Conservation (phyloP, 1,140 invertebrate genomes). For the Stegodyphus dumicola region DNA sequence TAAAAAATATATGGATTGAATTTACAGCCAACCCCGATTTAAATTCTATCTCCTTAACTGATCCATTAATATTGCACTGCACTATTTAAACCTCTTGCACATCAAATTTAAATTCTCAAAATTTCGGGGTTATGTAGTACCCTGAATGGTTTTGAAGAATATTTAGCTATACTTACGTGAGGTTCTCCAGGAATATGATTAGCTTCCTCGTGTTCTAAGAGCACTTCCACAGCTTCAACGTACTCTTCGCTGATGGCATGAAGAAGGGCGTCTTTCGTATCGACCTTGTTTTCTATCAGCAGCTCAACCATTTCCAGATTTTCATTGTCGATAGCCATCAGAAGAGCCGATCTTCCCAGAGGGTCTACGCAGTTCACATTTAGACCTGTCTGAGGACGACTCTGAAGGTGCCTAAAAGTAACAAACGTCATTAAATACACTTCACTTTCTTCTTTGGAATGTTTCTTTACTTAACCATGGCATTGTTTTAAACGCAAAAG, state of each 20-base stretch:
- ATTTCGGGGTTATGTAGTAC: too few relatives aligned
- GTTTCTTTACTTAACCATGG: too few relatives aligned
- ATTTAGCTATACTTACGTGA: conserved; percentile 74
- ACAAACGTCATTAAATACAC: too few relatives aligned
- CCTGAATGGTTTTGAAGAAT: background rate
- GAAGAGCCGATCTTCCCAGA: conserved; percentile 87
- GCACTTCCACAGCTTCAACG: conserved; percentile 95
- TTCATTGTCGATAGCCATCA: conserved; percentile 99
- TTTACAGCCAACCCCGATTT: too few relatives aligned
- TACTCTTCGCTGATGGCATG: conserved; percentile 98
- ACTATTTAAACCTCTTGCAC: too few relatives aligned
- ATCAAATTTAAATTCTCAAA: too few relatives aligned
- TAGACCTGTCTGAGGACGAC: conserved; percentile 67
- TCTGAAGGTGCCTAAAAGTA: conserved; percentile 6
- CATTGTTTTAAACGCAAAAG: too few relatives aligned
- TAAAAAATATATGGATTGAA: too few relatives aligned
- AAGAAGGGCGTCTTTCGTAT: conserved; percentile 92
- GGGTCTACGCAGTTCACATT: conserved; percentile 99
- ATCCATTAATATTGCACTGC: too few relatives aligned
- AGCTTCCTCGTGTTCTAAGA: conserved; percentile 93
- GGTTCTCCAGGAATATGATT: conserved; percentile 80
- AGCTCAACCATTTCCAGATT: conserved; percentile 99
- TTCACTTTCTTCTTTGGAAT: too few relatives aligned
- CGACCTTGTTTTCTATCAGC: conserved; percentile 84
- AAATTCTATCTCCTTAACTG: too few relatives aligned